Evolutionary conservation across 2,797 vertebrate species (phyloP).

Genomic region (Lemur catta): DNA sequence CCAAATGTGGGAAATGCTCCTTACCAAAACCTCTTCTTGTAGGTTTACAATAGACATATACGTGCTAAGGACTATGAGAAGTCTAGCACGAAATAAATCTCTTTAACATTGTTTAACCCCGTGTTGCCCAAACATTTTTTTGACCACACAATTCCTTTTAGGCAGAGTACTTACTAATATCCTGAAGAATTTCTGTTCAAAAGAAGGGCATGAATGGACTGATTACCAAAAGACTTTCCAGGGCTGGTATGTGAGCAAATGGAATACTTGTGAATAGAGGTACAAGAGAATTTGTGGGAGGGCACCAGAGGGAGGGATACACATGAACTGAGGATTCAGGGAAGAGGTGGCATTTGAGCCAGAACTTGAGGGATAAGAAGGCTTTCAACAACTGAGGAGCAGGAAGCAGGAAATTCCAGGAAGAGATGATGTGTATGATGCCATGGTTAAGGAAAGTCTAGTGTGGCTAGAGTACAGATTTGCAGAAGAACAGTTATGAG

Average conservation of each 20-base stretch:
- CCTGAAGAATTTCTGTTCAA: background rate
- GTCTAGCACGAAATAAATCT: background rate
- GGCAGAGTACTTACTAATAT: background rate
- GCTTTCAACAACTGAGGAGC: background rate
- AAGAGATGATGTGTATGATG: background rate
- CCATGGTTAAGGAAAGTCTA: background rate
- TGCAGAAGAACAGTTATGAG: background rate
- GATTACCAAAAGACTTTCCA: background rate
- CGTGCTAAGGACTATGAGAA: background rate
- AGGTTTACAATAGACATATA: background rate
- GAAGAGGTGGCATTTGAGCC: background rate
- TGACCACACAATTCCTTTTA: background rate
- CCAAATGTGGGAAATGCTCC: background rate
- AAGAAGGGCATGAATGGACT: background rate
- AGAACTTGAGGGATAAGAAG: background rate
- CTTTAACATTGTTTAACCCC: background rate
- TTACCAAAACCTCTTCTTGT: background rate
- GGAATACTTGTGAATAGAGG: background rate
- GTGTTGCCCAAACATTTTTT: background rate
- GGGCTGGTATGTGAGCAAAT: background rate
- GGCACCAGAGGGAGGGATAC: background rate
- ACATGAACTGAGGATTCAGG: background rate
- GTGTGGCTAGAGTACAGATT: background rate
- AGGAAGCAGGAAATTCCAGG: background rate
- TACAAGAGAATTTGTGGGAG: background rate